Conservation (phyloP, 2,888 invertebrate genomes). For the Ophonus ardosiacus region DNA sequence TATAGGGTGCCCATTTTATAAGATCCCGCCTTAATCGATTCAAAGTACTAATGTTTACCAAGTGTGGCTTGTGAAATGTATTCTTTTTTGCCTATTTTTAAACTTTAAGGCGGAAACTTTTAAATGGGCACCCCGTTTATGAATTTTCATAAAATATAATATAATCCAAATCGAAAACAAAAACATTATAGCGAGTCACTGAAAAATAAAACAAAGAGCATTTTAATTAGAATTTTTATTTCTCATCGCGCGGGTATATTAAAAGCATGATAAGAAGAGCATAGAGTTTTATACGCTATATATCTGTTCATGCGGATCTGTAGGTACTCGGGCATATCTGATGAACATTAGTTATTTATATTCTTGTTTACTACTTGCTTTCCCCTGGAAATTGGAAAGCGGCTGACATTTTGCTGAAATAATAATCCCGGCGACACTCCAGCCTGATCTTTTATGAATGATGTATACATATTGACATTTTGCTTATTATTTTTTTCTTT, state of each 20-base stretch:
- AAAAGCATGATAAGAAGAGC: constrained; percentile 16
- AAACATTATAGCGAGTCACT: neutral
- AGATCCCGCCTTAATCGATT: no score
- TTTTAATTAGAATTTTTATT: constrained; percentile 19
- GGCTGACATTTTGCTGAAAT: constrained; percentile 53
- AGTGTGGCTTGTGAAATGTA: no score
- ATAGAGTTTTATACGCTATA: constrained; percentile 12
- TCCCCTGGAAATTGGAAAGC: constrained; percentile 38
- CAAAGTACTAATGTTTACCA: no score
- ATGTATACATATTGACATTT: constrained; percentile 16
- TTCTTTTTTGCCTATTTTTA: no score
- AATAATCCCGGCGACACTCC: constrained; percentile 30
- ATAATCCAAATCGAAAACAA: neutral
- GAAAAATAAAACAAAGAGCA: neutral
- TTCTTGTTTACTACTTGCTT: constrained; percentile 58
- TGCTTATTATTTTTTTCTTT: constrained; percentile 49
- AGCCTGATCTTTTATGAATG: constrained; percentile 27
- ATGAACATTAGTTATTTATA: constrained; percentile 56
- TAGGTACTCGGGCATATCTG: constrained; percentile 38
- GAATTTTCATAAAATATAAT: neutral
- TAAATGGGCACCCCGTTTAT: no score
- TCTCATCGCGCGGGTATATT: neutral
- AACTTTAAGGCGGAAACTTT: no score
- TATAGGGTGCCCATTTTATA: no score
- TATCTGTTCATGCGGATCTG: constrained; percentile 26